These are phyloP conservation scores for Pinctada fucata DNA, from an alignment of 2,888 invertebrate genomes.

Conservation along the genomic window DNA sequence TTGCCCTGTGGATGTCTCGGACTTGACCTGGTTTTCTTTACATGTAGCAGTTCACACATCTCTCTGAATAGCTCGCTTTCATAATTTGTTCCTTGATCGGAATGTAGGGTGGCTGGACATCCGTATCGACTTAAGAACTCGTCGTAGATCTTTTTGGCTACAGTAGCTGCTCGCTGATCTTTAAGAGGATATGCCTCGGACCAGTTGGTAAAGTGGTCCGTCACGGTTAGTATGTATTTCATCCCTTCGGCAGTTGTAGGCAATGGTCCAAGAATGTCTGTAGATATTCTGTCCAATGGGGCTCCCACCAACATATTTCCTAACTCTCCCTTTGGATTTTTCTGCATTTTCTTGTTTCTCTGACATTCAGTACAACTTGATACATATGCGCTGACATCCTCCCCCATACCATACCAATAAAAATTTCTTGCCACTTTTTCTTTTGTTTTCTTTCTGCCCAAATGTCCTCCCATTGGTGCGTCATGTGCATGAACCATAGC, in stretches of 20 bases:
- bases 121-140: background rate
- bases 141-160: background rate
- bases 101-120: constrained; percentile 38
- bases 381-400: constrained; percentile 1
- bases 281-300: constrained; percentile 9
- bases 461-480: constrained; percentile 12
- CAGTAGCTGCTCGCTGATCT: background rate
- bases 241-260: constrained; percentile 22
- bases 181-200: constrained; percentile 17
- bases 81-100: constrained; percentile 45
- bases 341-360: background rate
- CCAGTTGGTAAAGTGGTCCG: constrained; percentile 32
- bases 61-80: constrained; percentile 44
- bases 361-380: background rate
- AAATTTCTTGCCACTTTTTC: constrained; percentile 11
- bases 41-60: constrained; percentile 42
- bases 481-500: constrained; percentile 20
- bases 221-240: constrained; percentile 23
- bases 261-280: constrained; percentile 21
- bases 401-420: constrained; percentile 6
- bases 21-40: constrained; percentile 44
- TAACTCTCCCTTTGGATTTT: background rate
- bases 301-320: constrained; percentile 15
- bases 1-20: constrained; percentile 44
- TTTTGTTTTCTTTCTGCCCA: constrained; percentile 16